Conservation (phyloP, 2,113 vertebrate genomes). For the Dissostichus mawsoni region DNA sequence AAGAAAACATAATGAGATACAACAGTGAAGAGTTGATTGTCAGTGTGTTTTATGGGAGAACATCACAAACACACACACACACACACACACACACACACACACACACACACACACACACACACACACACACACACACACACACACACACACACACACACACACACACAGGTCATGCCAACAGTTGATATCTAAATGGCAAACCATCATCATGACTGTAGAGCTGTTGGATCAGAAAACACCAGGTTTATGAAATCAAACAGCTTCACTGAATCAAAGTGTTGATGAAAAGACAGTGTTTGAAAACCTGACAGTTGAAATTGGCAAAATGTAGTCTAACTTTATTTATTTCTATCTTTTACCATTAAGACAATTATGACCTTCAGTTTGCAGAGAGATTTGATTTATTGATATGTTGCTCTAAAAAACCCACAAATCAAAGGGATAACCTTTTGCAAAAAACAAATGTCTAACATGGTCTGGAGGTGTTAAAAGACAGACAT, state of each 20-base stretch:
- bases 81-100: neutral
- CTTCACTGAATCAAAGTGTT: slow-evolving; percentile 29
- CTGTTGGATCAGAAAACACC: slow-evolving; percentile 25
- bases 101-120: neutral
- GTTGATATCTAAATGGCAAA: slow-evolving; percentile 8
- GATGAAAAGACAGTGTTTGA: slow-evolving; percentile 21
- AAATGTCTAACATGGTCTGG: neutral
- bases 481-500: neutral
- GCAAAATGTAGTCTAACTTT: neutral
- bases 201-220: neutral
- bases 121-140: neutral
- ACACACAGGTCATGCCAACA: neutral
- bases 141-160: slow-evolving; percentile 4
- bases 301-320: neutral
- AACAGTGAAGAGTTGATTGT: neutral
- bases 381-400: neutral
- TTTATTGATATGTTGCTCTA: neutral
- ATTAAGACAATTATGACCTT: neutral
- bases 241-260: slow-evolving; percentile 26
- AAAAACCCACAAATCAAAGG: neutral
- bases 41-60: neutral
- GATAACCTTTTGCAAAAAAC: neutral
- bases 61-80: neutral
- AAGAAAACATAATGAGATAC: neutral
- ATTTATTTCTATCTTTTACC: neutral